phyloP scores from a whole-genome alignment of 2,888 invertebrate species.

The Acronicta leporina region DNA sequence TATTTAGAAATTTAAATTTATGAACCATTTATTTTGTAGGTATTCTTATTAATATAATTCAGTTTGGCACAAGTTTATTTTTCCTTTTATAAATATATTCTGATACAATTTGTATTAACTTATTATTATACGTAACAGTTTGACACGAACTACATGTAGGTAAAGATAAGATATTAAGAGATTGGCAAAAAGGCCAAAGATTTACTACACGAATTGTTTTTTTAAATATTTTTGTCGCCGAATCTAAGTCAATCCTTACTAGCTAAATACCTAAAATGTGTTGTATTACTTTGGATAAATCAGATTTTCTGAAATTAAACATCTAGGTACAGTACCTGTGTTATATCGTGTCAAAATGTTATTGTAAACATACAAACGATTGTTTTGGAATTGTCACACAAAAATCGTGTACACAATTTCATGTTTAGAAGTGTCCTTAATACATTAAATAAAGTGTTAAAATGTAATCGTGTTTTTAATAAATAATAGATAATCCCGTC shows the following conservation, averaged over 20 bases:
- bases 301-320: neutral
- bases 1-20: constrained; percentile 42
- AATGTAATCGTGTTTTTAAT: constrained; percentile 39
- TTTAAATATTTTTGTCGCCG: too few species aligned
- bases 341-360: constrained; percentile 30
- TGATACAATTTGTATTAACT: constrained; percentile 8
- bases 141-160: constrained; percentile 23
- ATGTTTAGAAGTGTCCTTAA: constrained; percentile 84
- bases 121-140: constrained; percentile 32
- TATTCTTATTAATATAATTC: constrained; percentile 44
- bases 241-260: too few species aligned
- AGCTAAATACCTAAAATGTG: too few species aligned
- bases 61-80: constrained; percentile 41
- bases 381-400: constrained; percentile 76
- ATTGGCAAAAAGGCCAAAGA: too few species aligned
- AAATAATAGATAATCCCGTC: too few species aligned
- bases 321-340: neutral
- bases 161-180: too few species aligned
- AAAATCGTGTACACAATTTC: constrained; percentile 72
- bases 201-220: too few species aligned
- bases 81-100: constrained; percentile 22
- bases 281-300: too few species aligned
- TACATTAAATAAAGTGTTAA: constrained; percentile 74
- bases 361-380: constrained; percentile 52
- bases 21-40: constrained; percentile 46